Conservation (phyloP, 2,797 vertebrate genomes). For the Lophius americanus region DNA sequence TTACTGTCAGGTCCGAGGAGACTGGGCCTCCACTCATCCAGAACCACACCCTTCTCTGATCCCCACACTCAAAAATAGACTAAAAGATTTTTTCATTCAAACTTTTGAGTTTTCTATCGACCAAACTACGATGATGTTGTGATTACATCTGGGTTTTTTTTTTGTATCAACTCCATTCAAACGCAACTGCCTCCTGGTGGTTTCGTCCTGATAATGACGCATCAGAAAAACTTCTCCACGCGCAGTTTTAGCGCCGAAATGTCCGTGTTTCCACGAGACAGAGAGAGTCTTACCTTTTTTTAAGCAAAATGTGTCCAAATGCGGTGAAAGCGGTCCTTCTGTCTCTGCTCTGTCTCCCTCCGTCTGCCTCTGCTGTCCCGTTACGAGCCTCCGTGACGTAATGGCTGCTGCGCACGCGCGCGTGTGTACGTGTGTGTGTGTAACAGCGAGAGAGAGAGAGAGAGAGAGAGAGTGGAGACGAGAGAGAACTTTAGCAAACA, state of each 20-base stretch:
- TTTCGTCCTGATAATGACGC: too few relatives aligned
- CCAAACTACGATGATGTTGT: background rate
- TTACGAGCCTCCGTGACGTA: slow-evolving; percentile 64
- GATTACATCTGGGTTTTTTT: background rate
- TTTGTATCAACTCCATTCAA: background rate
- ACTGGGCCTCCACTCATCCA: slow-evolving; percentile 18
- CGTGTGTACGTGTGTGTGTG: background rate
- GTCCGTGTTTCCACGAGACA: too few relatives aligned
- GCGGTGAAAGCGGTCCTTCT: slow-evolving; percentile 13
- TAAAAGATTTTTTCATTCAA: background rate
- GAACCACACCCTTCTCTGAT: slow-evolving; percentile 58
- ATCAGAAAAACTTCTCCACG: slow-evolving; percentile 3
- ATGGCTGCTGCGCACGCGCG: slow-evolving; percentile 35
- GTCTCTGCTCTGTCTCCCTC: slow-evolving; percentile 17
- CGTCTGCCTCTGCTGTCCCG: slow-evolving; percentile 37
- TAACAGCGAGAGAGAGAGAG: too few relatives aligned
- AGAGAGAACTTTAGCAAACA: too few relatives aligned
- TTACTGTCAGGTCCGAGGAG: slow-evolving; percentile 47
- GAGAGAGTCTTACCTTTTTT: slow-evolving; percentile 33
- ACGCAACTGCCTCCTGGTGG: background rate
- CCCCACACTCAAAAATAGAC: slow-evolving; percentile 11
- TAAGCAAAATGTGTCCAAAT: slow-evolving; percentile 6
- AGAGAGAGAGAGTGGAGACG: background rate
- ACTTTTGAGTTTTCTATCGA: background rate
- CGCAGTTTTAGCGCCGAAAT: background rate